Conservation (phyloP, 2,113 vertebrate genomes). For the Cephalophus harveyi region DNA sequence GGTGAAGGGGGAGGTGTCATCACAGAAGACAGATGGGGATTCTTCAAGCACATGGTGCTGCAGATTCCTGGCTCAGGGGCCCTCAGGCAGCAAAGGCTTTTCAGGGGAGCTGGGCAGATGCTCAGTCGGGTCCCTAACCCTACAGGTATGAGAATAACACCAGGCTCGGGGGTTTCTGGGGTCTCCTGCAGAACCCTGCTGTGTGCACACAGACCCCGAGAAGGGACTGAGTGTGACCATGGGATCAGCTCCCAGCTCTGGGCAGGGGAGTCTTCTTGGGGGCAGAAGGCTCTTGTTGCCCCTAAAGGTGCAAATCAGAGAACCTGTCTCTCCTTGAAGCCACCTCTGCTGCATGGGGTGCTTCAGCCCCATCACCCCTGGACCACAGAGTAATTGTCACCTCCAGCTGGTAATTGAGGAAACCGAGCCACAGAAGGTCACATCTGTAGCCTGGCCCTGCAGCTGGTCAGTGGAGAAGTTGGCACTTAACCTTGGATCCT, state of each 20-base stretch:
- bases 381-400: too few species aligned
- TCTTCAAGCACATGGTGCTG: background rate
- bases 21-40: background rate
- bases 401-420: background rate
- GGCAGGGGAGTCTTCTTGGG: background rate
- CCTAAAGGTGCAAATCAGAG: background rate
- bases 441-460: background rate
- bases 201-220: fast-evolving
- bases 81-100: background rate
- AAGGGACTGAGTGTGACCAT: fast-evolving
- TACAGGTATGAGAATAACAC: fast-evolving
- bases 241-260: background rate
- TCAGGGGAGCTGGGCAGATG: background rate
- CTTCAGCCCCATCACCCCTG: fast-evolving
- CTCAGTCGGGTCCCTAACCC: background rate
- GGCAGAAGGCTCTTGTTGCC: background rate
- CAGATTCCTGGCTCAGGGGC: background rate
- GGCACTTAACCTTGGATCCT: background rate
- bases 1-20: too few species aligned
- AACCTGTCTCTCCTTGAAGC: too few species aligned
- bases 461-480: background rate
- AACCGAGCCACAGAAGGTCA: background rate
- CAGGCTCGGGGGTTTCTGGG: background rate
- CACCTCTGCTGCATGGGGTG: fast-evolving
- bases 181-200: background rate